Conservation (phyloP, 2,888 invertebrate species). For the Eumacrocentrus americanus region DNA sequence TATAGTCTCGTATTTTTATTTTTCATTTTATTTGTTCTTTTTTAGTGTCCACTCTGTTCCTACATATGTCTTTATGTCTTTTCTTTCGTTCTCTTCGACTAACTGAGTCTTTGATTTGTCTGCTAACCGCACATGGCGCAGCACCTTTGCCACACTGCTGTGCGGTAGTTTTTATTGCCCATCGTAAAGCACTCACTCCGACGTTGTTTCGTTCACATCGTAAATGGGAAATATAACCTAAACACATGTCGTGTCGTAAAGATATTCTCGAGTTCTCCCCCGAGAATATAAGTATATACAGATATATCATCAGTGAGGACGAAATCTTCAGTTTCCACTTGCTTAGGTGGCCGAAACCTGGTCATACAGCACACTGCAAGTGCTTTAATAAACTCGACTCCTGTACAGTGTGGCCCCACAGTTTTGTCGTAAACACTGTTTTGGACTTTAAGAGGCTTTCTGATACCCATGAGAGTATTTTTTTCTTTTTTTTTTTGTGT, state of each 20-base stretch:
- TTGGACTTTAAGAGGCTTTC: slow-evolving; percentile 4
- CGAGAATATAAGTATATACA: not conserved
- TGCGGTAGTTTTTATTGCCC: slow-evolving; percentile 13
- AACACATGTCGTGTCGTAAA: slow-evolving; percentile 28
- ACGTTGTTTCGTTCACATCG: slow-evolving; percentile 19
- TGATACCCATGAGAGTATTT: not conserved
- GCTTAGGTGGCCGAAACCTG: not conserved
- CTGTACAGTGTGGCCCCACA: not conserved
- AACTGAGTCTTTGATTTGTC: not conserved
- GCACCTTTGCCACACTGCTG: not conserved
- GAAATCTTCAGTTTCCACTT: not conserved
- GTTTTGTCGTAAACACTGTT: not conserved
- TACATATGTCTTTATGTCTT: slow-evolving; percentile 1
- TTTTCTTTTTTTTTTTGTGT: not conserved
- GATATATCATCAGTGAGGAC: not conserved
- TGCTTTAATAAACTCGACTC: slow-evolving; percentile 10
- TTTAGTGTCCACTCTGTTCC: no score
- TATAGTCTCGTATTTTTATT: no score
- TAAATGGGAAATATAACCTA: slow-evolving; percentile 27
- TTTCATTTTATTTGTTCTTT: no score
- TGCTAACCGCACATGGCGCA: not conserved
- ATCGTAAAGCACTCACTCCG: slow-evolving; percentile 18
- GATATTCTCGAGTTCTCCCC: slow-evolving; percentile 11
- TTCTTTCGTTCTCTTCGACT: not conserved
- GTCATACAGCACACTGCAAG: not conserved